Evolutionary conservation across 2,797 vertebrate species (phyloP).

Genomic region (Halcyon chelicuti): DNA sequence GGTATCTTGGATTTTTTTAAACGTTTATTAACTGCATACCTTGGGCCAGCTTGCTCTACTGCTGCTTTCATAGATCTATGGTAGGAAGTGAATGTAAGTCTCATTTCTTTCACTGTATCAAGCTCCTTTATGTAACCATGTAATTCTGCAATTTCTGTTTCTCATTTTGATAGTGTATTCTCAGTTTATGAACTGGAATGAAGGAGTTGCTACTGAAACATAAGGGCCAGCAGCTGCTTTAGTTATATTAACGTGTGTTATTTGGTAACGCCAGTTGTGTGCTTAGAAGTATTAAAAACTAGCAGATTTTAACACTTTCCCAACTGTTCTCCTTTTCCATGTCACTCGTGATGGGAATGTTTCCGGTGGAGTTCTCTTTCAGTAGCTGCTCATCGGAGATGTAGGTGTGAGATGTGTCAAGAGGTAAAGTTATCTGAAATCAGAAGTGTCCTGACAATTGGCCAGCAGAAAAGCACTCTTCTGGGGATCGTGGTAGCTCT

Average conservation of each 20-base stretch:
- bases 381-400: background rate
- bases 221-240: background rate
- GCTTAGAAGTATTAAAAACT: background rate
- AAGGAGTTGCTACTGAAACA: background rate
- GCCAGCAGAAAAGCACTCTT: background rate
- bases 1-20: background rate
- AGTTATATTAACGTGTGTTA: background rate
- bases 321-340: background rate
- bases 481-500: background rate
- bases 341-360: background rate
- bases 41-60: background rate
- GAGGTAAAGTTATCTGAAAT: background rate
- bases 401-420: background rate
- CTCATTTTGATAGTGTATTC: background rate
- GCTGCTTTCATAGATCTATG: background rate
- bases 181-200: background rate
- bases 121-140: background rate
- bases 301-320: background rate
- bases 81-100: background rate
- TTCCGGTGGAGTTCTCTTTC: background rate
- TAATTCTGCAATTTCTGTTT: background rate
- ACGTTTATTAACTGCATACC: background rate
- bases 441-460: background rate
- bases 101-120: background rate
- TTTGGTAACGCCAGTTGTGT: background rate